A percentile compares a stretch with the other conserved stretches of the same genome.
Conservation (phyloP, 2,113 vertebrate genomes). For the Pterocles gutturalis region DNA sequence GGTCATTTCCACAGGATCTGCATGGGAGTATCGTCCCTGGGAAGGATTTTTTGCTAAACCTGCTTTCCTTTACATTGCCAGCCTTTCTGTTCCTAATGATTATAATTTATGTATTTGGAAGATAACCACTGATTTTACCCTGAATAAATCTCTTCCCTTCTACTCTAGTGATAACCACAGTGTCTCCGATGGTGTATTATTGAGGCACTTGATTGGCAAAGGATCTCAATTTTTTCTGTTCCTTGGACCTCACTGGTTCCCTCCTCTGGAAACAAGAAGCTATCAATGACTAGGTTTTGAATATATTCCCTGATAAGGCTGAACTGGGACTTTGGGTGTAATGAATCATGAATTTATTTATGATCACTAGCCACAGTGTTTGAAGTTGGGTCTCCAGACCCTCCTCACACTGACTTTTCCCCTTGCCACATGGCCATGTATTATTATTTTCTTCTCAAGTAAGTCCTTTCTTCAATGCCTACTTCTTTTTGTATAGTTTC, state of each 20-base stretch:
- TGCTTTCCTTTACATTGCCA: neutral
- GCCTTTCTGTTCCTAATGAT: neutral
- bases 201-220: neutral
- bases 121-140: neutral
- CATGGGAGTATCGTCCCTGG: too few relatives aligned
- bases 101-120: neutral
- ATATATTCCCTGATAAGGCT: neutral
- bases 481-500: accelerated
- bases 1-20: neutral
- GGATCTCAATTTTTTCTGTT: neutral
- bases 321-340: neutral
- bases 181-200: neutral
- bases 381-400: neutral
- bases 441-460: neutral
- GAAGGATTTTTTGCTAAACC: neutral
- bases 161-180: neutral
- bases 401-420: neutral
- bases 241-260: neutral
- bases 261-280: neutral
- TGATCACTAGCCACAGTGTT: neutral
- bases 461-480: neutral
- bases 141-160: neutral
- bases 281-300: neutral
- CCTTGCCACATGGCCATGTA: accelerated
- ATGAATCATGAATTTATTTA: neutral